A percentile compares a stretch with the other conserved stretches of the same genome.
Conservation (phyloP, 2,113 vertebrate species). For the Columbina picui region DNA sequence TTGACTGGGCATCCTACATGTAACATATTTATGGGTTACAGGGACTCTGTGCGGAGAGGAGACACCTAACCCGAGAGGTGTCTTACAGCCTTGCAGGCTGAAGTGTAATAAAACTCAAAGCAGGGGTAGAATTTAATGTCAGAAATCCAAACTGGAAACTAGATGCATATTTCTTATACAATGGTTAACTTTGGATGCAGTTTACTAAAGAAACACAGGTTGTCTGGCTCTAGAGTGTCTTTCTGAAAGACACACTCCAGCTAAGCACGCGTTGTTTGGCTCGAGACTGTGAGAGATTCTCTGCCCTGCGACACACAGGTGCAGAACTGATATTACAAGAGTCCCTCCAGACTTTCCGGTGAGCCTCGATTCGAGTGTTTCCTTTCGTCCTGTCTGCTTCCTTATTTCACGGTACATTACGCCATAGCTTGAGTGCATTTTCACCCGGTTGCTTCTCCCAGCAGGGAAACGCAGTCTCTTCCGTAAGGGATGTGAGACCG, state of each 20-base stretch:
- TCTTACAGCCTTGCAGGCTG: background rate
- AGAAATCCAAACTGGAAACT: constrained; percentile 26
- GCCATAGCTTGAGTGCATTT: background rate
- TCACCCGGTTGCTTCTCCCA: background rate
- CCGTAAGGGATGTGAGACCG: background rate
- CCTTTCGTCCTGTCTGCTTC: constrained; percentile 55
- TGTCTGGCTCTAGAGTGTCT: constrained; percentile 37
- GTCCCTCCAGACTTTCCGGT: background rate
- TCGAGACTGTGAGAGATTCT: constrained; percentile 20
- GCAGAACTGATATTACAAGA: background rate
- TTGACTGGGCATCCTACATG: background rate
- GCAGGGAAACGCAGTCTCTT: background rate
- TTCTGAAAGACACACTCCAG: constrained; percentile 33
- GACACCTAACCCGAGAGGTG: background rate
- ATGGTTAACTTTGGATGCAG: constrained; percentile 8
- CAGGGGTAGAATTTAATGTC: background rate
- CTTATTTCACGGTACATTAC: background rate
- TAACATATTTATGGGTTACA: background rate
- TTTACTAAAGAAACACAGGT: background rate
- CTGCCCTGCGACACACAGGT: constrained; percentile 53
- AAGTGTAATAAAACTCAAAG: background rate
- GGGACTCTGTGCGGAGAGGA: background rate
- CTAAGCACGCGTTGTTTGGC: constrained; percentile 28
- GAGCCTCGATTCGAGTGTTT: background rate
- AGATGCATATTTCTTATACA: background rate